Evolutionary conservation across 2,888 invertebrate species (phyloP).

Genomic region (Tenthredo livida): DNA sequence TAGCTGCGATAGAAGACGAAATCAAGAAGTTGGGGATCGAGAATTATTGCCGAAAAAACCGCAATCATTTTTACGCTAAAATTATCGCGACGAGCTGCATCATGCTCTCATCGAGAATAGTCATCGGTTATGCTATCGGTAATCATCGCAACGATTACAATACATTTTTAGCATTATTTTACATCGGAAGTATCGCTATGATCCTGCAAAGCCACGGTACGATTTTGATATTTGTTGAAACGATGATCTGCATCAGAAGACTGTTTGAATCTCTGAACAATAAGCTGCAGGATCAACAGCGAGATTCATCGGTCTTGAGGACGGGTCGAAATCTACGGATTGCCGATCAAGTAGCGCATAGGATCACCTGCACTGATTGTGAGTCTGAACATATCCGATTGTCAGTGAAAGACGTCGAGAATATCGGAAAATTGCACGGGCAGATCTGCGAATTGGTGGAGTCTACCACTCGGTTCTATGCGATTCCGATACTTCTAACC

Average conservation of each 20-base stretch:
- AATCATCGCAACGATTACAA: background rate
- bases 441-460: background rate
- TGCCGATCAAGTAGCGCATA: background rate
- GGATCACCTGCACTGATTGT: background rate
- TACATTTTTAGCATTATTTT: background rate
- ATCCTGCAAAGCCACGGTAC: background rate
- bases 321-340: background rate
- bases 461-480: background rate
- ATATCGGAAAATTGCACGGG: background rate
- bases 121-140: too few relatives aligned
- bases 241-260: background rate
- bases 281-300: background rate
- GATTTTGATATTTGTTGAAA: background rate
- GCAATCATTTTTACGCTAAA: background rate
- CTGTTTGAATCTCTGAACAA: constrained; percentile 9
- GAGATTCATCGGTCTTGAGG: background rate
- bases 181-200: background rate
- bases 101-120: background rate
- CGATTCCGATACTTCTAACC: background rate
- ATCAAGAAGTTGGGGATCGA: background rate
- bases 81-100: background rate
- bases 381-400: background rate
- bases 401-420: background rate
- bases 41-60: background rate
- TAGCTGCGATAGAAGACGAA: background rate